These are phyloP conservation scores for Nymphalis polychloros DNA, from an alignment of 2,888 invertebrate species.

Conservation along the genomic window DNA sequence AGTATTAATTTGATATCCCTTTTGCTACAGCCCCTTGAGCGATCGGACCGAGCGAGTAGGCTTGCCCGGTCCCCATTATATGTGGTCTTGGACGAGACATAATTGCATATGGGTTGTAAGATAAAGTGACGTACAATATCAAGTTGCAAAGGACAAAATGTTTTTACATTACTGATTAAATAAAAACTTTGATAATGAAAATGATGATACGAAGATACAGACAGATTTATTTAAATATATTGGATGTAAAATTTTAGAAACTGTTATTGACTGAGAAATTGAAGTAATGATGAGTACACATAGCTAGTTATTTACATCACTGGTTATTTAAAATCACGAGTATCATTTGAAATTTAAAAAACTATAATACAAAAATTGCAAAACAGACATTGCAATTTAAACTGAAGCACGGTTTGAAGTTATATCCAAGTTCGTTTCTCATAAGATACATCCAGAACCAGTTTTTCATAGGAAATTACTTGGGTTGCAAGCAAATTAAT, in stretches of 20 bases:
- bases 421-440: conserved; percentile 45
- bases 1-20: conserved; percentile 82
- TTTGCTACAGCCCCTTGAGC: conserved; percentile 79
- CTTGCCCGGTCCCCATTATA: conserved; percentile 73
- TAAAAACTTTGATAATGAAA: background rate
- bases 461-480: conserved; percentile 64
- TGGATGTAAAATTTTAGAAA: too few species aligned
- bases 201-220: background rate
- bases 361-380: background rate
- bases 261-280: too few species aligned
- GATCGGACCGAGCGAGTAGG: conserved; percentile 68
- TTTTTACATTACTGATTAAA: background rate
- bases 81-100: conserved; percentile 74
- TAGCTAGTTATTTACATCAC: background rate
- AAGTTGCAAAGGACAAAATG: conserved; percentile 9
- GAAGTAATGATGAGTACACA: background rate
- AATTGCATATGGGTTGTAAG: conserved; percentile 76
- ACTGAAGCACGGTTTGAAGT: conserved; percentile 16
- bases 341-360: background rate
- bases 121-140: conserved; percentile 61
- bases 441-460: conserved; percentile 52
- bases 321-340: background rate
- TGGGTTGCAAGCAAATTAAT: conserved; percentile 57
- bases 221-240: too few species aligned
- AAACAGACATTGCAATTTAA: conserved; percentile 10